Evolutionary conservation across 2,797 vertebrate species (phyloP).

Genomic region (Australoheros facetus): DNA sequence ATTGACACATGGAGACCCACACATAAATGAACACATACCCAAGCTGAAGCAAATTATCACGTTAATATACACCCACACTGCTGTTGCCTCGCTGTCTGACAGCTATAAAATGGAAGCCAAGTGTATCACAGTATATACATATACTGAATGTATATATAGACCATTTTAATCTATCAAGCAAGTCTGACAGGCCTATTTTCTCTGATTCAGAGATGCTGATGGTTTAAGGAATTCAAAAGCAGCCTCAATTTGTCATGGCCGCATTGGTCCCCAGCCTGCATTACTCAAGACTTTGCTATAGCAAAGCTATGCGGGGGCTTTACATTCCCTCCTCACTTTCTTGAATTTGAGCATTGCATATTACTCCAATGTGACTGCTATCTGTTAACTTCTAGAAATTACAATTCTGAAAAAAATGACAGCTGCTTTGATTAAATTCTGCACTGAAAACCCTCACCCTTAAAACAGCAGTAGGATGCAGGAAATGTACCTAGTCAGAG

Average conservation of each 20-base stretch:
- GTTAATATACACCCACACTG: not conserved
- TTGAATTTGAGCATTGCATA: not conserved
- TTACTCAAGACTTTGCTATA: conserved; percentile 13
- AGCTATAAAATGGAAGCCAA: conserved; percentile 41
- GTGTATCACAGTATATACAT: conserved; percentile 62
- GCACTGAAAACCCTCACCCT: not conserved
- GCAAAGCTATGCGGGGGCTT: not conserved
- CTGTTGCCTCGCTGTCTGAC: conserved; percentile 11
- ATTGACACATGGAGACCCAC: not conserved
- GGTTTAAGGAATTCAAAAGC: conserved; percentile 61
- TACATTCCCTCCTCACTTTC: conserved; percentile 8
- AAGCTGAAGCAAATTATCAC: not conserved
- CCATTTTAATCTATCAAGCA: conserved; percentile 68
- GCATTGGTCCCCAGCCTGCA: conserved; percentile 21
- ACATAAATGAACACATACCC: not conserved
- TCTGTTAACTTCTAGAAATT: conserved; percentile 25
- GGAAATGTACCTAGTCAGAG: not conserved
- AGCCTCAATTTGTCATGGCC: conserved; percentile 60
- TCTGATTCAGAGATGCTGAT: conserved; percentile 52
- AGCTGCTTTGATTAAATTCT: not conserved
- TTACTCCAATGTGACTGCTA: not conserved
- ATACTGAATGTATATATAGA: conserved; percentile 54
- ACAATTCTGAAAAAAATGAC: not conserved
- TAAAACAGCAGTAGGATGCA: not conserved
- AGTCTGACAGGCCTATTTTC: conserved; percentile 71